Percentiles rank a stretch among this genome's conserved stretches.
Evolutionary conservation across 2,113 vertebrate species (phyloP).

Genomic region (Aleadryas rufinucha): DNA sequence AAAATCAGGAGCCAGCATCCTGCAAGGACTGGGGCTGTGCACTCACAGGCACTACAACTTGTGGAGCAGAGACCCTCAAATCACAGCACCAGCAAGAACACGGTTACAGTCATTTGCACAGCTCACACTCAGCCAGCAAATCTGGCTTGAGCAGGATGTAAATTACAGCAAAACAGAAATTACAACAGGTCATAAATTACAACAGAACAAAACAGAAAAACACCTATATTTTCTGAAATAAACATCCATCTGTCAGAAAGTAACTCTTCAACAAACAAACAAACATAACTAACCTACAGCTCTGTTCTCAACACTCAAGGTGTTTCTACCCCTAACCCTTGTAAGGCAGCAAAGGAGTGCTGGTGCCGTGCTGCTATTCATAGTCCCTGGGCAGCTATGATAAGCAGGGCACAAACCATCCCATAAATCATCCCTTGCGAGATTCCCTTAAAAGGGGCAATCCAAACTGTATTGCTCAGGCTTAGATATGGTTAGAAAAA

Average conservation of each 20-base stretch:
- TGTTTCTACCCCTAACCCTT: background rate
- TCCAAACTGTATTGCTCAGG: background rate
- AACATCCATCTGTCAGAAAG: background rate
- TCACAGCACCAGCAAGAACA: background rate
- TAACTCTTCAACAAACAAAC: background rate
- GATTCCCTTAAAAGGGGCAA: conserved; percentile 31
- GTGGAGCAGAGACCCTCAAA: background rate
- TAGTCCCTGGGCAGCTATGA: background rate
- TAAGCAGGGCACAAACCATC: background rate
- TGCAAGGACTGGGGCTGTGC: background rate
- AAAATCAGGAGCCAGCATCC: background rate
- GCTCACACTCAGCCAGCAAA: background rate
- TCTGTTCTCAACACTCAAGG: background rate
- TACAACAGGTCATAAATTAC: background rate
- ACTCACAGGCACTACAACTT: fast-evolving
- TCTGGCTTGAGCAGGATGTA: background rate
- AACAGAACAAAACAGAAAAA: background rate
- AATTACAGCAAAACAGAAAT: background rate
- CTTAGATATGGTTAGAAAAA: background rate
- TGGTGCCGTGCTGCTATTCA: background rate
- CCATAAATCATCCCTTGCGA: background rate
- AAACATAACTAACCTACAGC: background rate
- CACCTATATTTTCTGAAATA: background rate
- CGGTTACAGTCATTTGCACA: fast-evolving
- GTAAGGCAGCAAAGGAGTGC: background rate